Conservation (phyloP, 2,113 vertebrate genomes). For the Chelonoidis abingdonii region DNA sequence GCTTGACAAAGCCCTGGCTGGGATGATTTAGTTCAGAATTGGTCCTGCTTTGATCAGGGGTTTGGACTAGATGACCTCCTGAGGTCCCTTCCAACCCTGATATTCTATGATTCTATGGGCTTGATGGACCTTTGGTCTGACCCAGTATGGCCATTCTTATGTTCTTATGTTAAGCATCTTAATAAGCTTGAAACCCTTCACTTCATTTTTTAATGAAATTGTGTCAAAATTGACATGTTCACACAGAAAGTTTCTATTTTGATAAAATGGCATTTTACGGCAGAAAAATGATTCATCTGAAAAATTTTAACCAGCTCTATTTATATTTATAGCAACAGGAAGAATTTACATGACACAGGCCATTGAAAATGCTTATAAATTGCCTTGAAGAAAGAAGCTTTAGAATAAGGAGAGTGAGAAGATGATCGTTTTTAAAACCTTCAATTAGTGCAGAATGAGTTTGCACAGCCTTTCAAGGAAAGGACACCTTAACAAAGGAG, state of each 20-base stretch:
- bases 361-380: neutral
- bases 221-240: neutral
- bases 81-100: no score
- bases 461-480: neutral
- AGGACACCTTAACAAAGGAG: rapidly evolving
- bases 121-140: no score
- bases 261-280: neutral
- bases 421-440: neutral
- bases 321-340: constrained; percentile 23
- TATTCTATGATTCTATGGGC: no score
- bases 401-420: neutral
- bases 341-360: constrained; percentile 32
- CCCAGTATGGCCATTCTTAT: no score
- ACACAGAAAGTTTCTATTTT: neutral
- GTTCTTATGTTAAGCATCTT: neutral
- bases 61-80: no score
- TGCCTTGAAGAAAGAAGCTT: neutral
- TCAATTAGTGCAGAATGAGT: neutral
- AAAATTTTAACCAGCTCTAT: neutral
- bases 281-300: neutral
- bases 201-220: no score
- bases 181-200: no score
- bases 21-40: no score
- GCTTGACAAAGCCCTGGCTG: no score
- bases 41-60: no score